Evolutionary conservation across 2,113 vertebrate species (phyloP).

Genomic region (Chamaea fasciata): DNA sequence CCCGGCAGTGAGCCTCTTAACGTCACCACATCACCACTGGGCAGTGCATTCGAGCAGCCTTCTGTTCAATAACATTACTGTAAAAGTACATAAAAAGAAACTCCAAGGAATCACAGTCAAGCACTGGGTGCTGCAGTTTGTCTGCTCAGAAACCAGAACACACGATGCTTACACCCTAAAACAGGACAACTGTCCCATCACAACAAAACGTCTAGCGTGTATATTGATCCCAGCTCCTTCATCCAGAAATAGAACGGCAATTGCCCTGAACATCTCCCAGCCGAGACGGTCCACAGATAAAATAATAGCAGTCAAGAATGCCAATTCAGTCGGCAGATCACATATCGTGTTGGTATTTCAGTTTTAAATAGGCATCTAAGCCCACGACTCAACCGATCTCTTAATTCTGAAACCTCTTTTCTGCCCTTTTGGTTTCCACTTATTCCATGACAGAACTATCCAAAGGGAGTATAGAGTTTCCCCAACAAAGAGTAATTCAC

Average conservation of each 20-base stretch:
- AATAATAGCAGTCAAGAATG: conserved; percentile 52
- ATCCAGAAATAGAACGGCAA: conserved; percentile 21
- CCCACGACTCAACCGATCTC: conserved; percentile 54
- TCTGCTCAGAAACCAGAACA: neutral
- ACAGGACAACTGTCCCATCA: neutral
- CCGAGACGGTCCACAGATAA: conserved; percentile 13
- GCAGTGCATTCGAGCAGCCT: neutral
- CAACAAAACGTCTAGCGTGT: neutral
- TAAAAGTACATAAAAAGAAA: neutral
- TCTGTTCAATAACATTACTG: neutral
- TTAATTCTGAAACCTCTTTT: conserved; percentile 76
- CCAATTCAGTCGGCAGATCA: conserved; percentile 49
- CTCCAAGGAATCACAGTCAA: neutral
- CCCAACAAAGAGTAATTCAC: conserved; percentile 90
- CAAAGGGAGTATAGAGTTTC: conserved; percentile 89
- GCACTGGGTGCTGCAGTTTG: neutral
- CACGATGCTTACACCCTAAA: neutral
- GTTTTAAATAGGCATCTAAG: conserved; percentile 63
- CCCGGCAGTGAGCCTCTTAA: neutral
- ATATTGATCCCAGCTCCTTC: neutral
- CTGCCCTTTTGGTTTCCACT: conserved; percentile 77
- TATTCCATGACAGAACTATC: conserved; percentile 61
- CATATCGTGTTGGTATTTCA: conserved; percentile 64
- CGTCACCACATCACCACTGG: neutral
- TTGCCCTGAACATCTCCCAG: conserved; percentile 45